Conservation (phyloP, 2,888 invertebrate species). For the Pseudococcus longispinus region DNA sequence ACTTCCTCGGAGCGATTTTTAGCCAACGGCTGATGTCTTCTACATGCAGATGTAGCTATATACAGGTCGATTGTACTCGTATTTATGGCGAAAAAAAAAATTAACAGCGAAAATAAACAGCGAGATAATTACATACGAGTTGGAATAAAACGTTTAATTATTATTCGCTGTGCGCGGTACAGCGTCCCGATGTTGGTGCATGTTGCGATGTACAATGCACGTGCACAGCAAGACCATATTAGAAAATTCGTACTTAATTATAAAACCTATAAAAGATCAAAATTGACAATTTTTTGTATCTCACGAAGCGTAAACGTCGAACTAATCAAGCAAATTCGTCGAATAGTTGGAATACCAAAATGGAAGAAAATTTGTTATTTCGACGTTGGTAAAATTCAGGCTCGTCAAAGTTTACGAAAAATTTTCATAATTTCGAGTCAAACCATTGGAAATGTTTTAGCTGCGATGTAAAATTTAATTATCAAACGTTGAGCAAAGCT, state of each 20-base stretch:
- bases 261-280: not conserved
- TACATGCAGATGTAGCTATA: not conserved
- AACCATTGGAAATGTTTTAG: not conserved
- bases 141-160: not conserved
- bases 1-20: conserved; percentile 3
- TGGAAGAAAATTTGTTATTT: not conserved
- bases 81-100: not conserved
- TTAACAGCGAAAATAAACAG: not conserved
- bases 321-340: not conserved
- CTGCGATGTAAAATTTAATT: not conserved
- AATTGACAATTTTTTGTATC: not conserved
- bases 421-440: not conserved
- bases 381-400: not conserved
- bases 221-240: not conserved
- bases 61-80: not conserved
- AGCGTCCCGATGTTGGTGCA: not conserved
- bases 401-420: not conserved
- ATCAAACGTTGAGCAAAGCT: not conserved
- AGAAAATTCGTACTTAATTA: not conserved
- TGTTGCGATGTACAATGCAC: not conserved
- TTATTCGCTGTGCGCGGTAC: not conserved
- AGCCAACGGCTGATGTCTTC: not conserved
- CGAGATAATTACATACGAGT: not conserved
- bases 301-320: not conserved
- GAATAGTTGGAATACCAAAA: not conserved